A percentile compares a stretch with the other conserved stretches of the same genome.
phyloP scores from a whole-genome alignment of 2,888 invertebrate genomes.

The Trichopoda pennipes region DNA sequence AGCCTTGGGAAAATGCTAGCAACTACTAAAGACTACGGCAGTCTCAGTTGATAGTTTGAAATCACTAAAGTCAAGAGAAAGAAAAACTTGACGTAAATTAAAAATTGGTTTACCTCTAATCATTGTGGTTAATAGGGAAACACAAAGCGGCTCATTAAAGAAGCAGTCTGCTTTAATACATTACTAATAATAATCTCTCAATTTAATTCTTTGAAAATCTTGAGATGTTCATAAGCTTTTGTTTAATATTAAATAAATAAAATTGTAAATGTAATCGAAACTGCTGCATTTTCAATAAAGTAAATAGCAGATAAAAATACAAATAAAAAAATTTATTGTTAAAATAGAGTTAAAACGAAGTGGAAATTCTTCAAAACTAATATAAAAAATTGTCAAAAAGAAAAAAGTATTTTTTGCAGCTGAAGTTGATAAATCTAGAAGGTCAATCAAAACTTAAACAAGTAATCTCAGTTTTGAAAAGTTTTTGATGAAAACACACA shows the following conservation, averaged over 20 bases:
- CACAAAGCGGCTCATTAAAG: no score
- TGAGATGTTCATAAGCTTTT: slow-evolving; percentile 46
- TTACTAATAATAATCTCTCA: no score
- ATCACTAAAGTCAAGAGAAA: no score
- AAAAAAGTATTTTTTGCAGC: slow-evolving; percentile 52
- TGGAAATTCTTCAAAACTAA: slow-evolving; percentile 7
- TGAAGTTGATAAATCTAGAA: slow-evolving; percentile 51
- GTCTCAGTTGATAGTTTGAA: no score
- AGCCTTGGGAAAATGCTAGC: no score
- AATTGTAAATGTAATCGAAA: slow-evolving; percentile 23
- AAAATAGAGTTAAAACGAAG: slow-evolving; percentile 3
- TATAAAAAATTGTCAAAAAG: slow-evolving; percentile 35
- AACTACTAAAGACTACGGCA: no score
- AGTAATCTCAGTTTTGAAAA: not conserved
- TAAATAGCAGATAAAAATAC: slow-evolving; percentile 36
- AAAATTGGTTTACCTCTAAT: no score
- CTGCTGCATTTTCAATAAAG: slow-evolving; percentile 40
- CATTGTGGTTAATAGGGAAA: no score
- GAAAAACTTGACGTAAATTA: no score
- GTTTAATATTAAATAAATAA: slow-evolving; percentile 9
- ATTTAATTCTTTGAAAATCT: slow-evolving; percentile 55
- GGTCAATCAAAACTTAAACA: slow-evolving; percentile 28
- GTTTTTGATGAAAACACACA: no score
- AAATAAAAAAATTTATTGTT: not conserved
- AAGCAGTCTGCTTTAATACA: no score